A percentile compares a stretch with the other conserved stretches of the same genome.
Conservation (phyloP, 2,888 invertebrate genomes). For the Keiferia lycopersicella region DNA sequence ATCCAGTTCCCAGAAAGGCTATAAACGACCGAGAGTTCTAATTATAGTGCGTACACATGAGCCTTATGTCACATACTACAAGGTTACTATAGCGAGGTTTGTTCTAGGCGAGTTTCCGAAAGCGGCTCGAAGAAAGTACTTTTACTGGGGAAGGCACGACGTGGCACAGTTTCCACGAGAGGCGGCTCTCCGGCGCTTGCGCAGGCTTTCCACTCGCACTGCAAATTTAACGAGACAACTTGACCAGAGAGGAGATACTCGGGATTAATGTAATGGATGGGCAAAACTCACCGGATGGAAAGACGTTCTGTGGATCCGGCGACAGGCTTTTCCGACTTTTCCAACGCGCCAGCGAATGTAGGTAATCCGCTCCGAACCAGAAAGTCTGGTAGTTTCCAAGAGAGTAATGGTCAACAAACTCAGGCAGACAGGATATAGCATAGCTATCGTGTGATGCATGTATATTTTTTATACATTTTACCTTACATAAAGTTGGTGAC, state of each 20-base stretch:
- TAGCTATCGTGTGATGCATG: background rate
- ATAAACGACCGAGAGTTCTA: constrained; percentile 58
- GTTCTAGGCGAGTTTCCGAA: constrained; percentile 75
- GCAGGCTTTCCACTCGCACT: constrained; percentile 62
- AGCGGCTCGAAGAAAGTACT: constrained; percentile 80
- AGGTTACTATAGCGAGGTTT: constrained; percentile 70
- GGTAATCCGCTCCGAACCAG: constrained; percentile 32
- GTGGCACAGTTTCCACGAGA: constrained; percentile 78
- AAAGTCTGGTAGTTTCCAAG: constrained; percentile 29
- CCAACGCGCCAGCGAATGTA: constrained; percentile 36
- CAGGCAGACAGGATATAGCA: background rate
- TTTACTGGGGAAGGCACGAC: constrained; percentile 72
- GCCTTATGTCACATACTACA: constrained; percentile 74
- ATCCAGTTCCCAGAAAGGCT: constrained; percentile 56
- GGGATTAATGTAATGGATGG: constrained; percentile 49
- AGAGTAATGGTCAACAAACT: constrained; percentile 6
- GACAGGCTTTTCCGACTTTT: constrained; percentile 52
- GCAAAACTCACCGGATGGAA: constrained; percentile 51
- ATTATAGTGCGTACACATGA: constrained; percentile 60
- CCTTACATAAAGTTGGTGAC: too few species aligned
- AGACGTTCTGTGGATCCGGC: constrained; percentile 34
- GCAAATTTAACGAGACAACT: constrained; percentile 52
- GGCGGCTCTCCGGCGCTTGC: constrained; percentile 43
- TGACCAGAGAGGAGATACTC: constrained; percentile 49
- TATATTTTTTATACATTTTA: background rate